Base-by-base conservation (phyloP, 2,797 vertebrate species). In the Phaenicophaeus curvirostris region DNA sequence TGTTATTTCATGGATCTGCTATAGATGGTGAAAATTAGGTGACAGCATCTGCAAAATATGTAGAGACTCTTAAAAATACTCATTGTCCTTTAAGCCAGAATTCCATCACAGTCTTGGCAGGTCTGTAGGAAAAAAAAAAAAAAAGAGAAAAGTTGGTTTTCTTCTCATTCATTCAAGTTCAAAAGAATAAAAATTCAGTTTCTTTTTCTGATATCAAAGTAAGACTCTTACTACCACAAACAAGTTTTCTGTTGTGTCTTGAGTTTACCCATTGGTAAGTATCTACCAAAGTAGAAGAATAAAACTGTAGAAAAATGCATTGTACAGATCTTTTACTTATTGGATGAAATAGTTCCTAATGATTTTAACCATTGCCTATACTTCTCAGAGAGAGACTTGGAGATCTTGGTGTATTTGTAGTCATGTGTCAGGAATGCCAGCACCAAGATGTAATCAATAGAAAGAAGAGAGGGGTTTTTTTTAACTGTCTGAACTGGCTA, bases 1-100 rank as follows among this genome's bases (percentile, higher is more conserved):
- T 96, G 76, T 79, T 93, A 46, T 81, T 94, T 94, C 63, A 63
- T 84, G 74, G 75, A 55, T 89, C 66, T 21, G 3, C 44, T 93
- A 11, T 90, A 89, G 63, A 69, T 87, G 79, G 41, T 77, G 63
- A 96, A 96, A 96, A 91, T 50, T 61, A 90, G 51, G 44, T 88
- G 42, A 87, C 59, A 73, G 51, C 73, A 91, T 94, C 74, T 95
- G 50, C 84, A 68, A 95, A 89, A 91, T 94, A 93, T 80, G 67
- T 96, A 94, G 77, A 95, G 42, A 94, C 61, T 48, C 62, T 91
- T 93, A 76, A 95, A 96, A 96, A 94, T 81, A 62, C 42, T 91
- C 75, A 24, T 33, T 87, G 33, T 89, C 66, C 62, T 91, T 89
- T 83, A 87, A 96, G 79, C 78, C 91, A 96, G 85, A 95, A 96